Conservation (phyloP, 2,797 vertebrate species). For the Sebastes iracundus region DNA sequence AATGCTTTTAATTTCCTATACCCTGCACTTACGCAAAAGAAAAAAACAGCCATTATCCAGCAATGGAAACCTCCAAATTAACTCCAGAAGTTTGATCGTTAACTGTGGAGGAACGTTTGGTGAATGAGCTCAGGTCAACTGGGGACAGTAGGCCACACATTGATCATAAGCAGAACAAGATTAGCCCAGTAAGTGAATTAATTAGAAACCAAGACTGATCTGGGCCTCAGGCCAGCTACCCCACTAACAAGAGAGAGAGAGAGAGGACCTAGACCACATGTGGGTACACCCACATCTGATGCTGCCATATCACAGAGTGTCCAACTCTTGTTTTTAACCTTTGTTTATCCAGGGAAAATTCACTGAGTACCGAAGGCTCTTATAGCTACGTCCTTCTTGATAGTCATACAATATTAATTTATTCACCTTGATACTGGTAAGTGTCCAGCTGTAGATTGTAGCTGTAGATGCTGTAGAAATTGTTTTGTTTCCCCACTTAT, state of each 20-base stretch:
- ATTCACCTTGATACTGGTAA: neutral
- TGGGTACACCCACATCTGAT: neutral
- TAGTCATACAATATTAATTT: neutral
- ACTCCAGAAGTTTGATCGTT: slow-evolving; percentile 38
- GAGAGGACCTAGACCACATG: slow-evolving; percentile 3
- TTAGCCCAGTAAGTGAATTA: slow-evolving; percentile 38
- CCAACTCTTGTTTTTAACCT: neutral
- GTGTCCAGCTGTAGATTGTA: neutral
- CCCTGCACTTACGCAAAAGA: slow-evolving; percentile 1
- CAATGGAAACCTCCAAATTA: slow-evolving; percentile 53
- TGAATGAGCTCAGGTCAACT: slow-evolving; percentile 27
- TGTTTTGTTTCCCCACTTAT: neutral
- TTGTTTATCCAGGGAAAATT: neutral
- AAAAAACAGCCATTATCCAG: slow-evolving; percentile 6
- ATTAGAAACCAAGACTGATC: slow-evolving; percentile 33
- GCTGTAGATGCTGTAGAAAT: neutral
- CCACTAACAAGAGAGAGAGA: neutral
- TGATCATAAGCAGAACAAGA: slow-evolving; percentile 48
- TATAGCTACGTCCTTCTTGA: neutral
- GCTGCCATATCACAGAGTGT: neutral
- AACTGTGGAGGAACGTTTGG: slow-evolving; percentile 21
- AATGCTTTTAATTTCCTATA: neutral
- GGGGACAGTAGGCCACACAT: slow-evolving; percentile 33
- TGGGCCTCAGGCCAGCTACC: slow-evolving; percentile 33
- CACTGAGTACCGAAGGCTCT: too few species aligned